Base-by-base conservation (phyloP, 2,797 vertebrate species). In the Aeoliscus strigatus region DNA sequence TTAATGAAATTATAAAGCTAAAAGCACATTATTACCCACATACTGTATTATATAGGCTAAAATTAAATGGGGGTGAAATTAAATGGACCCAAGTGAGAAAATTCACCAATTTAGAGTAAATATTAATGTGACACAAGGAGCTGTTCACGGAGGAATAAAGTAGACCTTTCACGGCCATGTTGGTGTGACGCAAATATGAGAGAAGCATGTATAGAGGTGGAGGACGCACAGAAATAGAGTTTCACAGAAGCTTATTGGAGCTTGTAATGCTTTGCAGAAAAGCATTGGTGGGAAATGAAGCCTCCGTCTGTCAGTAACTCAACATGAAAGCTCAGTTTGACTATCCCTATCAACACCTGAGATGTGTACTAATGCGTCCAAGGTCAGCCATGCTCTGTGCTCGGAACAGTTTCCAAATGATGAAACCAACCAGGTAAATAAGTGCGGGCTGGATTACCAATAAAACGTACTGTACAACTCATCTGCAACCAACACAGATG, bases 151-250 rank as follows among this genome's bases (percentile, higher is more conserved):
- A 9, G 29, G 49, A 42, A 66, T 64, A 56, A 74, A 66, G 43
- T 18, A 34, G 27, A 58, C 37, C 64, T 60, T 66, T 71, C 36
- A 71, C 36, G 58, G 45, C 28, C 17, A 15, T 2, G 10, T 21
- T 24, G 14, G 51, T 68, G 47, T 68, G 47, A 65, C 17, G 53
- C 52, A 61, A 47, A 56, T 39, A 25, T 39, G 43, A 51, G 29
- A 30, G 18, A 47, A 27, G 30, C 43, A 40, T 25, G 42, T 24
- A 31, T 17, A 23, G 51, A 51, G 46, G 56, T 14, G 48, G 54
- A 24, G 24, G 9, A 31, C 18, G 46, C 47, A 65, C 51, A 42
- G 32, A 52, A 29, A 55, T 24, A 12, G 24, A 9, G 8, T 24
- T 26, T 33, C 12, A 41, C 31, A 45, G n/a, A n/a, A n/a, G 28